Conservation (phyloP, 2,113 vertebrate species). For the Eidolon helvum region DNA sequence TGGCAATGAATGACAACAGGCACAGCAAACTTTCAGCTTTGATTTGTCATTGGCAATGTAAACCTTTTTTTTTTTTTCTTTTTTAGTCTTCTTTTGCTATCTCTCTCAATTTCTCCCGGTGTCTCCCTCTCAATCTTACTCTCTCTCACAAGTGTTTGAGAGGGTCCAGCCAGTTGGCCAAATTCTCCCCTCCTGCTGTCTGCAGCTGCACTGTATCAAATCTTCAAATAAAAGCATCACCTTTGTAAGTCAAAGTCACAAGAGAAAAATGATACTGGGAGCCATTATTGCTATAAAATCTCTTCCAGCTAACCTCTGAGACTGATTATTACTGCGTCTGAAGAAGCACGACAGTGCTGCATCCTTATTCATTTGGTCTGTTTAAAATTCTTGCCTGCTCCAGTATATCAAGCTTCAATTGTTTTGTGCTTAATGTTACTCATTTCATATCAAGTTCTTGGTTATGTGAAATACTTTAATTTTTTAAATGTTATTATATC, state of each 20-base stretch:
- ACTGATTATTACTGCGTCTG: not conserved
- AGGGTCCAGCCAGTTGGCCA: slow-evolving; percentile 72
- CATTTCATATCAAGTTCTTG: slow-evolving; percentile 54
- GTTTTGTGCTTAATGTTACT: slow-evolving; percentile 64
- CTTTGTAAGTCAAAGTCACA: slow-evolving; percentile 69
- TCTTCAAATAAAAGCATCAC: slow-evolving; percentile 70
- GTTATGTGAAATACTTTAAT: slow-evolving; percentile 53
- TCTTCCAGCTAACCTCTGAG: slow-evolving; percentile 51
- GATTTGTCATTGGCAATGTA: slow-evolving; percentile 86
- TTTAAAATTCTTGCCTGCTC: slow-evolving; percentile 66
- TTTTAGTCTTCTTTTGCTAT: not conserved
- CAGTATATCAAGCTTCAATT: slow-evolving; percentile 51
- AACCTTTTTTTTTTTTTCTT: slow-evolving; percentile 58
- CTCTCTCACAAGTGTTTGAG: slow-evolving; percentile 69
- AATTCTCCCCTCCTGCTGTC: slow-evolving; percentile 79
- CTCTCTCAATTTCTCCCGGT: slow-evolving; percentile 14
- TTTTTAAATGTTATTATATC: slow-evolving; percentile 65
- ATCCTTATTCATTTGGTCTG: slow-evolving; percentile 7
- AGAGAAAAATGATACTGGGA: slow-evolving; percentile 56
- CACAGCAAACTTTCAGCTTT: slow-evolving; percentile 85
- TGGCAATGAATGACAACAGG: slow-evolving; percentile 97
- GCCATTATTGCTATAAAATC: slow-evolving; percentile 39
- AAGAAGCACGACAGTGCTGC: slow-evolving; percentile 34
- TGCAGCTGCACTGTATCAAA: slow-evolving; percentile 69
- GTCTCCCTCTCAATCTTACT: not conserved